Percentiles rank a stretch among this genome's conserved stretches.
These are phyloP conservation scores for Catajapyx aquilonaris DNA, from an alignment of 1,140 invertebrate genomes.

Conservation along the genomic window DNA sequence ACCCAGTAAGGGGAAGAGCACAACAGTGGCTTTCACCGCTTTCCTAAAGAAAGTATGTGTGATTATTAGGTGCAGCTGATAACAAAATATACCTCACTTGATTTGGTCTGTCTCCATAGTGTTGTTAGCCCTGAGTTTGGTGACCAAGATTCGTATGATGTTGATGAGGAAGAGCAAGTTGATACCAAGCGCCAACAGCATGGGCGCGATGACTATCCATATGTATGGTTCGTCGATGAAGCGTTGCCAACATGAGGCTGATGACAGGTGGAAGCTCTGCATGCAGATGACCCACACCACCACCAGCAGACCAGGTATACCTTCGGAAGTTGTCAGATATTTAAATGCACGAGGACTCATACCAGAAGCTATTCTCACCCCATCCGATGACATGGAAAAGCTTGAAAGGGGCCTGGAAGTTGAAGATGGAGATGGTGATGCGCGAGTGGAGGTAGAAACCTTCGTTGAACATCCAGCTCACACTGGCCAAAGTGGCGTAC, in stretches of 20 bases:
- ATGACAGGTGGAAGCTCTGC: too few species aligned
- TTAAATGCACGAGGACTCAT: too few species aligned
- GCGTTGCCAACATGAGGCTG: constrained; percentile 25
- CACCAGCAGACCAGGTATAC: constrained; percentile 21
- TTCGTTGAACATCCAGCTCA: constrained; percentile 36
- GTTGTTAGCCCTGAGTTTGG: constrained; percentile 21
- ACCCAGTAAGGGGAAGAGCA: constrained; percentile 32
- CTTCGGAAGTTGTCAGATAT: too few species aligned
- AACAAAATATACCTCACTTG: constrained; percentile 13
- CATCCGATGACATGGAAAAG: constrained; percentile 27
- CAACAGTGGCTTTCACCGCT: constrained; percentile 28
- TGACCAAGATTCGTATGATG: constrained; percentile 26
- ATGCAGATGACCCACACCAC: constrained; percentile 20
- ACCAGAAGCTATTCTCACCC: constrained; percentile 27
- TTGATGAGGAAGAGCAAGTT: constrained; percentile 28
- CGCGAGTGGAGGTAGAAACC: constrained; percentile 26
- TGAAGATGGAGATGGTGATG: constrained; percentile 26
- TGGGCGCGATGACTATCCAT: constrained; percentile 25
- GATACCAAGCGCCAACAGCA: constrained; percentile 17
- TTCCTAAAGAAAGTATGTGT: constrained; percentile 19
- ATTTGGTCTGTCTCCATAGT: constrained; percentile 19
- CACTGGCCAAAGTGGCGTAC: constrained; percentile 24
- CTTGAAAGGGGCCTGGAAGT: constrained; percentile 22
- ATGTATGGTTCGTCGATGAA: constrained; percentile 18
- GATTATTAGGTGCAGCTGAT: not conserved